A percentile compares a stretch with the other conserved stretches of the same genome.
phyloP scores from a whole-genome alignment of 2,113 vertebrate species.

The Macrotus californicus region DNA sequence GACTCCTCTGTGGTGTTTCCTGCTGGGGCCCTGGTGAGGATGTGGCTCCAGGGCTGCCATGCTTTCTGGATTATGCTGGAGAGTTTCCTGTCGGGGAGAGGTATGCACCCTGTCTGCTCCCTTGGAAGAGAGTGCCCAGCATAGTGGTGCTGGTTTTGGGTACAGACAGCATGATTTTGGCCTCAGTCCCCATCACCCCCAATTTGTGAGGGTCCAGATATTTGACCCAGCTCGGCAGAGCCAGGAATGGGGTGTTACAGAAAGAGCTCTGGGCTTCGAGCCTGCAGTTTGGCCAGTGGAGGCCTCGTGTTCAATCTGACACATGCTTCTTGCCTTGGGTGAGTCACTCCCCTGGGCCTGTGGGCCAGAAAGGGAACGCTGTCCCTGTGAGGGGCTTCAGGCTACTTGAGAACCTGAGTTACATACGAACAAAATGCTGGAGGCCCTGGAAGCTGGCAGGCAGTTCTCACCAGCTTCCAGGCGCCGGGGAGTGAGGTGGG shows the following conservation, averaged over 20 bases:
- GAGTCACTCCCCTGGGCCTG: not conserved
- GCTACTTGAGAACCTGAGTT: not conserved
- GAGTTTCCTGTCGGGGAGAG: not conserved
- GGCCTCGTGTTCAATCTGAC: not conserved
- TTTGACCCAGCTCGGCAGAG: not conserved
- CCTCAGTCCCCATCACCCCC: not conserved
- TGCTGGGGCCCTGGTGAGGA: not conserved
- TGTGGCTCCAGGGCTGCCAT: not conserved
- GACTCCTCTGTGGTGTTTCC: not conserved
- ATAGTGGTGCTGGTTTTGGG: not conserved
- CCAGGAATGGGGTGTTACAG: not conserved
- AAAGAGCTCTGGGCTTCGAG: not conserved
- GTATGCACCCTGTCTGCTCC: not conserved
- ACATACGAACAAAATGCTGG: not conserved
- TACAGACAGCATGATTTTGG: not conserved
- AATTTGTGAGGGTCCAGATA: not conserved
- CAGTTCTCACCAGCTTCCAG: accelerated
- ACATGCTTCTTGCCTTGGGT: not conserved
- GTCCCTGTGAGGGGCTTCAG: not conserved
- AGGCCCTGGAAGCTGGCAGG: not conserved
- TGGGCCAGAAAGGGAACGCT: not conserved
- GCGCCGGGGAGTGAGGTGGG: not conserved
- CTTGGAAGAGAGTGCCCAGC: not conserved
- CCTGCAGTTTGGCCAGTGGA: not conserved
- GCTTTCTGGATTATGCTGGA: not conserved